Evolutionary conservation across 2,888 invertebrate genomes (phyloP), one percentile per base, ranked within the genome.

Genomic region (Clistopyga incitator): DNA sequence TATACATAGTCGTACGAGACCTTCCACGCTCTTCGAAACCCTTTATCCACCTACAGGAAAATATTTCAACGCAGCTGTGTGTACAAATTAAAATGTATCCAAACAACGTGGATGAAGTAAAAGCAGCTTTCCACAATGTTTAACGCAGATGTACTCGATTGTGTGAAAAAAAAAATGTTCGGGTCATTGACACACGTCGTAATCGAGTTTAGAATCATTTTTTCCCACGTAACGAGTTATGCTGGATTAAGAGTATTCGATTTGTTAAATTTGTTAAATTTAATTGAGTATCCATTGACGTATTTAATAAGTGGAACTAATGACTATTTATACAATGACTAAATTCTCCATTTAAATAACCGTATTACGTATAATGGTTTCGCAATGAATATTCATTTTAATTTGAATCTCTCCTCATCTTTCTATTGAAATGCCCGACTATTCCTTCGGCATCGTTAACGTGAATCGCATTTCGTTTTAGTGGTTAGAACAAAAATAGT

Each of bases 11-110:
- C 6, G 56, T 23, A 23, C n/a, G 38, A 38, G 56, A 42, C 56
- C 25, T 71, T 54, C 23, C 18, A 56, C 34, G 23, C 52, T 34
- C 38, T 34, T 59, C 25, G 59, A 74, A 61, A 61, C 47, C 18
- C 61, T 8, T 13, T 45, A 25, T 20, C 18, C 34, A 18, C 18
- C 20, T 18, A 18, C 18, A 6, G 42, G 45, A 13, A 54, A 52
- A 70, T 59, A 72, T 45, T 29, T 59, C 23, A 23, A 2, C 29
- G 15, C 38, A 10, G 20, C 42, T 25, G 42, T 38, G 54, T 42
- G 54, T 15, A 54, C 50, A 23, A 29, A 38, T 23, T 23, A 42
- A 71, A 52, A 23, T 70, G 34, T 15, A 42, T 18, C 23, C 20
- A 54, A 70, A 15, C 13, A 18, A 0, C 11, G 47, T 0, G 13